Evolutionary conservation across 2,113 vertebrate species (phyloP).

Genomic region (Halcyon senegalensis): DNA sequence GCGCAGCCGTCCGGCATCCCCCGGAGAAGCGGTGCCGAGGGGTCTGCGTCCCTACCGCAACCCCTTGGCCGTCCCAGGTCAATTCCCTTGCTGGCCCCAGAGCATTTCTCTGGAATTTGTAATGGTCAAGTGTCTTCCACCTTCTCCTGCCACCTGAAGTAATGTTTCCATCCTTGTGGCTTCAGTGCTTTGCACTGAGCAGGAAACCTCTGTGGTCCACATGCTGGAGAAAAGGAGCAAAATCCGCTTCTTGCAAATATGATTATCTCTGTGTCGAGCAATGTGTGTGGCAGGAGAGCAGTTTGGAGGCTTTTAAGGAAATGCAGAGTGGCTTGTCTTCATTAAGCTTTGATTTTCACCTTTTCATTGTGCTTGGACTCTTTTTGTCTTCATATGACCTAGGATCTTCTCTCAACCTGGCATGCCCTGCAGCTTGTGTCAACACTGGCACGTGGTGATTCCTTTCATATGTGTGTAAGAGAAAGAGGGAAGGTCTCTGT

Average conservation of each 20-base stretch:
- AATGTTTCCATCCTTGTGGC: neutral
- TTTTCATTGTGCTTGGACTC: neutral
- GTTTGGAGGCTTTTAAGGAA: neutral
- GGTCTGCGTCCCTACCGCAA: accelerated
- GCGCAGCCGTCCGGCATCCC: neutral
- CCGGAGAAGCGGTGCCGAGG: neutral
- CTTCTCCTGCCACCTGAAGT: neutral
- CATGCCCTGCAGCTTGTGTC: neutral
- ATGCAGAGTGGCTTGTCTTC: accelerated
- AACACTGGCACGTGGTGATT: neutral
- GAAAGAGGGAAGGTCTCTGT: neutral
- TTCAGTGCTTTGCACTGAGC: neutral
- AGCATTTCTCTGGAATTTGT: neutral
- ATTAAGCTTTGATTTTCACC: neutral
- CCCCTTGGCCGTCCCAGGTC: accelerated
- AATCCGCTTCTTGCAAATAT: neutral
- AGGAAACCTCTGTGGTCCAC: neutral
- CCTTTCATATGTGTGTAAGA: neutral
- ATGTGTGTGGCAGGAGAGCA: neutral
- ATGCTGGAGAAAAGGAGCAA: accelerated
- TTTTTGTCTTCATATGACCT: neutral
- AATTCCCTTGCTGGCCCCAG: neutral
- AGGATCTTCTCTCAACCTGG: neutral
- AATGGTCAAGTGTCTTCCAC: neutral
- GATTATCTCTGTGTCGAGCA: accelerated